Evolutionary conservation across 2,113 vertebrate genomes (phyloP), one percentile per base, ranked within the genome.

Genomic region (Probosciger aterrimus): DNA sequence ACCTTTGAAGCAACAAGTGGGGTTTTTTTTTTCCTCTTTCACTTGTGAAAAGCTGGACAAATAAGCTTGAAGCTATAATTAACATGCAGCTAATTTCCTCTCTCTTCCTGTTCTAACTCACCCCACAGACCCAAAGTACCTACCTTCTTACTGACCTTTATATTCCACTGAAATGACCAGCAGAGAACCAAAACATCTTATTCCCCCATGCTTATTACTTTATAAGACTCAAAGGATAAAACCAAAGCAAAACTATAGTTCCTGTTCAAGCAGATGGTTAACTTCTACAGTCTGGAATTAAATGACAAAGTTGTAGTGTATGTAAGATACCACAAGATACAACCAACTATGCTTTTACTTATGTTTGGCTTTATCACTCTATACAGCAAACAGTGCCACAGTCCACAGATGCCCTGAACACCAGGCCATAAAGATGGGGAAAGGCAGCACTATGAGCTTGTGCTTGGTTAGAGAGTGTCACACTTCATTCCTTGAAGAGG

Each of bases 1-100:
- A 84, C 68, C 96, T 97, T 86, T 64, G 49, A 83, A 95, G 57
- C 31, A 93, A 12, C 4, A 84, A 88, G 24, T 75, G 57, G 33
- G 33, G 15, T 77, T 81, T 50, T 59, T 78, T 31, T 76, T 96
- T 93, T 92, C 84, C 76, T 57, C 87, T 93, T 75, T 83, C 88
- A 84, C 24, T 91, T 74, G 28, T 41, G 80, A 71, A 79, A 88
- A 44, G 53, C 41, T 86, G 33, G 88, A 77, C 68, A 97, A 97
- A 96, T 91, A 88, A 95, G 94, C 90, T 92, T 76, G 82, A 92
- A 95, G 82, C 60, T 67, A 52, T 79, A 82, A 94, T 53, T 92
- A 86, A 85, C 49, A 89, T 4, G 5, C 47, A 62, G 57, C 33
- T 91, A 70, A 94, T 89, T 94, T 87, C 18, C 44, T 70, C 31